phyloP scores from a whole-genome alignment of 2,888 invertebrate species.

The Nemapogon koenigi region DNA sequence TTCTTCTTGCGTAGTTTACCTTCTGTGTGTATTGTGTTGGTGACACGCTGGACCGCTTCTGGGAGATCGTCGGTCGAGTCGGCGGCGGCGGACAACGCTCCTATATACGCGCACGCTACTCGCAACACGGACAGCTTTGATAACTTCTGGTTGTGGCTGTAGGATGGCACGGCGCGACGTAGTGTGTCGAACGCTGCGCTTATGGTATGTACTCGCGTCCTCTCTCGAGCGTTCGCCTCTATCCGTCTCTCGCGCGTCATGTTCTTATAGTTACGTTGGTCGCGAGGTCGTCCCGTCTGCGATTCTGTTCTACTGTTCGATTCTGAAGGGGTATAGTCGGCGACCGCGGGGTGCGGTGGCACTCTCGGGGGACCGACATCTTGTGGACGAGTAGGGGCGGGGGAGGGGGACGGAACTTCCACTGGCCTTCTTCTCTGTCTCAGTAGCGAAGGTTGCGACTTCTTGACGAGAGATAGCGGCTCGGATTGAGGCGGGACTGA shows the following conservation, averaged over 20 bases:
- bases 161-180: slow-evolving; percentile 84
- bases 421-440: slow-evolving; percentile 40
- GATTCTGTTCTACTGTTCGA: slow-evolving; percentile 30
- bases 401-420: slow-evolving; percentile 33
- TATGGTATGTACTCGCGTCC: slow-evolving; percentile 93
- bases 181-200: slow-evolving; percentile 94
- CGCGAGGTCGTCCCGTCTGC: slow-evolving; percentile 71
- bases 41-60: slow-evolving; percentile 85
- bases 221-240: slow-evolving; percentile 92
- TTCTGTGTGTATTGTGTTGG: slow-evolving; percentile 91
- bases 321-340: slow-evolving; percentile 21
- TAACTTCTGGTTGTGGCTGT: slow-evolving; percentile 91
- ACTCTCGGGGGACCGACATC: slow-evolving; percentile 55
- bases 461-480: slow-evolving; percentile 68
- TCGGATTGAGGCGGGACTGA: slow-evolving; percentile 69
- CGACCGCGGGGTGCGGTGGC: slow-evolving; percentile 59
- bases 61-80: slow-evolving; percentile 71
- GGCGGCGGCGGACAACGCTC: slow-evolving; percentile 80
- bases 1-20: slow-evolving; percentile 88
- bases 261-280: slow-evolving; percentile 92
- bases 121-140: slow-evolving; percentile 91
- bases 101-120: slow-evolving; percentile 93
- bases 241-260: slow-evolving; percentile 93
- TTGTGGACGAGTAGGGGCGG: slow-evolving; percentile 25
- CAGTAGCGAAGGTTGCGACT: slow-evolving; percentile 33